A percentile compares a stretch with the other conserved stretches of the same genome.
phyloP scores from a whole-genome alignment of 2,888 invertebrate species.

The Rhagonycha fulva region DNA sequence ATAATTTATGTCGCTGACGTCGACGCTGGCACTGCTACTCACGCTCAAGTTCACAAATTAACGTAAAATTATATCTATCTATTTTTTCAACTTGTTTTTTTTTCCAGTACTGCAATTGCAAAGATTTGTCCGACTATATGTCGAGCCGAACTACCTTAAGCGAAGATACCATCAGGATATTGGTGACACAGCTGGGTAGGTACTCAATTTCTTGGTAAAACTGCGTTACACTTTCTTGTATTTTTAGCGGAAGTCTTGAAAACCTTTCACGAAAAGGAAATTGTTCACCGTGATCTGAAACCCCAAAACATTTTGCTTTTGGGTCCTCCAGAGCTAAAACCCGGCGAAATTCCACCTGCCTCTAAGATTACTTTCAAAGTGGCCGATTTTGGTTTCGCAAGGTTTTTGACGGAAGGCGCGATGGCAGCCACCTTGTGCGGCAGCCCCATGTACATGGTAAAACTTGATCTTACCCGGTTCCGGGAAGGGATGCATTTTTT shows the following conservation, averaged over 20 bases:
- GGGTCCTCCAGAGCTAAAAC: constrained; percentile 69
- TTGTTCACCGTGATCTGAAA: constrained; percentile 98
- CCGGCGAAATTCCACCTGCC: constrained; percentile 78
- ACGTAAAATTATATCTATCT: no score
- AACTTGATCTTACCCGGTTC: constrained; percentile 24
- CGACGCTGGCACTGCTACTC: not conserved
- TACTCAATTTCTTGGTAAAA: constrained; percentile 11
- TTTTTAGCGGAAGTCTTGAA: constrained; percentile 91
- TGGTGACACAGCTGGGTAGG: constrained; percentile 89
- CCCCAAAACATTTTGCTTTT: constrained; percentile 98
- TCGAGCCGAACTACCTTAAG: constrained; percentile 89
- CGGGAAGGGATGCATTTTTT: not conserved
- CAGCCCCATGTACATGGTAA: constrained; percentile 99
- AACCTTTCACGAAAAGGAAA: constrained; percentile 95
- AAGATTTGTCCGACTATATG: constrained; percentile 97
- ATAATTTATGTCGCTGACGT: not conserved
- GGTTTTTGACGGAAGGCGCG: constrained; percentile 97
- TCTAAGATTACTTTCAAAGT: not conserved
- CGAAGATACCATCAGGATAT: constrained; percentile 95
- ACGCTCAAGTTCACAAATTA: not conserved
- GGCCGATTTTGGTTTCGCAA: constrained; percentile 99
- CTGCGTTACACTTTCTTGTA: not conserved
- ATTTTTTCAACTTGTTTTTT: constrained; percentile 33
- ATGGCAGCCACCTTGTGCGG: constrained; percentile 99
- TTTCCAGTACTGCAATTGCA: constrained; percentile 96